phyloP scores from a whole-genome alignment of 2,888 invertebrate species.

The Lordiphosa andalusiaca region DNA sequence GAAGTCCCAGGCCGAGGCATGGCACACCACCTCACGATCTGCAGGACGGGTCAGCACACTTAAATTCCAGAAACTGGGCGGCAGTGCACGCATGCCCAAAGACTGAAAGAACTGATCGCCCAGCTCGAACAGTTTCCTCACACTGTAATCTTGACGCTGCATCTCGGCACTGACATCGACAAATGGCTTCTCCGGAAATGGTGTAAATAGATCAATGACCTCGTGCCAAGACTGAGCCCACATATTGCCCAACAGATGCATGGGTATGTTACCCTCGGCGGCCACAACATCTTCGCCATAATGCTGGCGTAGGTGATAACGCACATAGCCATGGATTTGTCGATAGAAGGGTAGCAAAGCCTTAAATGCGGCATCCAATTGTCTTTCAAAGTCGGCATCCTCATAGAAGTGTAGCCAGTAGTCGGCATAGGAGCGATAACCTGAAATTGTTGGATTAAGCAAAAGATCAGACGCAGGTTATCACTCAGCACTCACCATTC shows the following conservation, averaged over 20 bases:
- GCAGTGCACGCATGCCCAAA: slow-evolving; percentile 89
- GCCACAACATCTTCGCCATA: slow-evolving; percentile 86
- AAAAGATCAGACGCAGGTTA: slow-evolving; percentile 17
- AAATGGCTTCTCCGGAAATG: slow-evolving; percentile 86
- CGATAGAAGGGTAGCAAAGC: slow-evolving; percentile 89
- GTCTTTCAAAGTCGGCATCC: slow-evolving; percentile 85
- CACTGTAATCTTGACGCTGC: slow-evolving; percentile 86
- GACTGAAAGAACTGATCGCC: slow-evolving; percentile 93
- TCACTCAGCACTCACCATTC: slow-evolving; percentile 82
- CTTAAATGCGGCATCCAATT: slow-evolving; percentile 85
- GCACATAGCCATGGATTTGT: slow-evolving; percentile 90
- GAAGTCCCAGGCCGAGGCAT: slow-evolving; percentile 95
- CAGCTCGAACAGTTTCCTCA: slow-evolving; percentile 88
- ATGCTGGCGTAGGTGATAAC: slow-evolving; percentile 85
- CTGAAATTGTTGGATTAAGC: slow-evolving; percentile 75
- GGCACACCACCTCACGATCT: slow-evolving; percentile 88
- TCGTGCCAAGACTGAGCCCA: slow-evolving; percentile 90
- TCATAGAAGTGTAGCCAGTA: slow-evolving; percentile 88
- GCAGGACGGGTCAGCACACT: slow-evolving; percentile 90
- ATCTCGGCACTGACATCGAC: slow-evolving; percentile 87
- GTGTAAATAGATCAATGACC: slow-evolving; percentile 83
- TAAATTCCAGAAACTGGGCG: slow-evolving; percentile 88
- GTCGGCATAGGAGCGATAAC: slow-evolving; percentile 85
- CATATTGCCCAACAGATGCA: slow-evolving; percentile 89
- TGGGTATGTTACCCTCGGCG: slow-evolving; percentile 87